A percentile compares a stretch with the other conserved stretches of the same genome.
These are phyloP conservation scores for Caranx ignobilis DNA, from an alignment of 2,113 vertebrate genomes.

Conservation along the genomic window DNA sequence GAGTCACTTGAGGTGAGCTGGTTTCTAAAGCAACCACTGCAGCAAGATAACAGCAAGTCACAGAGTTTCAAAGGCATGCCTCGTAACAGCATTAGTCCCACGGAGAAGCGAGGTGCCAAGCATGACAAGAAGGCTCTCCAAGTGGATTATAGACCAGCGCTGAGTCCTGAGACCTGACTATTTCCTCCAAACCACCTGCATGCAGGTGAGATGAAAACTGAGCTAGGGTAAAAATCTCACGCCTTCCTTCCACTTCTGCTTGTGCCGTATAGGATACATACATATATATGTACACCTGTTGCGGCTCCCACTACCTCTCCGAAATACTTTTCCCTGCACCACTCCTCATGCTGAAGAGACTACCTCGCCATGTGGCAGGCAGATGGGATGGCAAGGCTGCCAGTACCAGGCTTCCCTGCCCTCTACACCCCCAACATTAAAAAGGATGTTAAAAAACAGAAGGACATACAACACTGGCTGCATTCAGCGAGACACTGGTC, in stretches of 20 bases:
- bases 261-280: constrained; percentile 26
- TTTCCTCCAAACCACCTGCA: constrained; percentile 52
- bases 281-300: constrained; percentile 39
- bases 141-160: constrained; percentile 59
- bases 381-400: constrained; percentile 66
- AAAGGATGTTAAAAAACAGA: constrained; percentile 61
- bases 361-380: constrained; percentile 53
- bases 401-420: constrained; percentile 51
- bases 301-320: background rate
- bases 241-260: constrained; percentile 3
- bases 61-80: constrained; percentile 66
- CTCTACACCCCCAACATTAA: constrained; percentile 44
- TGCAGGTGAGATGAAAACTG: constrained; percentile 43
- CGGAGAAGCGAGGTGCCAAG: constrained; percentile 49
- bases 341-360: constrained; percentile 24
- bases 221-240: constrained; percentile 1
- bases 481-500: constrained; percentile 45
- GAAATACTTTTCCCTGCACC: constrained; percentile 4
- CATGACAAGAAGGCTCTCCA: constrained; percentile 69
- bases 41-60: constrained; percentile 63
- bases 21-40: constrained; percentile 69
- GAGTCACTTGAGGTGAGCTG: constrained; percentile 65
- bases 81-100: constrained; percentile 66
- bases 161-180: constrained; percentile 42
- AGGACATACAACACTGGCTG: constrained; percentile 28